Base-by-base conservation (phyloP, 2,113 vertebrate genomes). In the Balaenoptera acutorostrata region DNA sequence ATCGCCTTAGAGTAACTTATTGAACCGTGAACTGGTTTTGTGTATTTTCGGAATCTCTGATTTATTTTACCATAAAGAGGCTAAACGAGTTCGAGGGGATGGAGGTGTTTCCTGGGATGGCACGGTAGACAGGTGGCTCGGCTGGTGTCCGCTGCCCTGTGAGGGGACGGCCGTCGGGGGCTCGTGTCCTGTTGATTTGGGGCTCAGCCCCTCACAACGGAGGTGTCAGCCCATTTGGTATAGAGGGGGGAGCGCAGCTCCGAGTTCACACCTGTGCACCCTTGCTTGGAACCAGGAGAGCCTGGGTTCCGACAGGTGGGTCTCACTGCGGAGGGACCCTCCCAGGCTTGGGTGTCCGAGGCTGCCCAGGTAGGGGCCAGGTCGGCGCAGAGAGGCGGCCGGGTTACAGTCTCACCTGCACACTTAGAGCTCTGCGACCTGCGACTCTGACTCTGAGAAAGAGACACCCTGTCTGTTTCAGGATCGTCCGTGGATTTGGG, bases 51-150 rank as follows among this genome's bases (percentile, higher is more conserved):
- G 87, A 12, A 13, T 61, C 57, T 18, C 13, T 18, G 49, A 7
- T n/a, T 46, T 63, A 12, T 36, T 75, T 46, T 49, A 27, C 29
- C 8, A 12, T 46, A 18, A 44, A 44, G 15, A 23, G 15, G 15
- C 33, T 27, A 0, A 8, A 3, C 1, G 25, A 4, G 33, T n/a
- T 15, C 4, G 20, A 29, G 52, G 20, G 10, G 0, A 18, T 15
- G 20, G 69, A 1, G 3, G 12, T 29, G 0, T 3, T 9, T 2
- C 6, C 55, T 7, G 31, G 29, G 69, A 5, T 18, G 13, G 8
- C 69, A 4, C 1, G 7, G 36, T 6, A 10, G 39, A 31, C 29
- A 20, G 44, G 15, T 8, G 41, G 81, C 15, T 41, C 12, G 36
- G 36, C 57, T 6, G 25, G 2, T 13, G 29, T 68, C 27, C 6